phyloP scores from a whole-genome alignment of 2,888 invertebrate genomes.

The Thymelicus acteon region DNA sequence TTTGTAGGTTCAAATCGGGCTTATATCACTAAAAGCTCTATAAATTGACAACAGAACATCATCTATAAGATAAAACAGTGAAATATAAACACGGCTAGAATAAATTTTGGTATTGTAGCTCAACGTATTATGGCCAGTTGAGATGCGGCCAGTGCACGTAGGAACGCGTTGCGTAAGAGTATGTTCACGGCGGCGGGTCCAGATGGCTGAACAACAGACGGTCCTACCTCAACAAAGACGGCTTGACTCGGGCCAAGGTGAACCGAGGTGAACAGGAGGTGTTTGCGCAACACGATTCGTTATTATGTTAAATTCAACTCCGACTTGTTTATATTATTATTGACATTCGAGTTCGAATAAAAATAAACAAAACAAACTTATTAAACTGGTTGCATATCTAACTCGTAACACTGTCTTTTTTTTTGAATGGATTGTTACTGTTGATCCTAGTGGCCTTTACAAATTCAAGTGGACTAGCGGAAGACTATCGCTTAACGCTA shows the following conservation, averaged over 20 bases:
- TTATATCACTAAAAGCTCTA: too few relatives aligned
- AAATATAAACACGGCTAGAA: background rate
- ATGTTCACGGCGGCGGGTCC: slow-evolving; percentile 35
- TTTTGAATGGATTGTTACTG: too few relatives aligned
- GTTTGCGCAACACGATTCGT: slow-evolving; percentile 45
- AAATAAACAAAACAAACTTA: slow-evolving; percentile 9
- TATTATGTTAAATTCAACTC: slow-evolving; percentile 3
- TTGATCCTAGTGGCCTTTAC: too few relatives aligned
- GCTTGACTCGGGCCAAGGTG: slow-evolving; percentile 47
- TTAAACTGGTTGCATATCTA: too few relatives aligned
- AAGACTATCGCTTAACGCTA: too few relatives aligned
- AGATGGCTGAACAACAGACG: slow-evolving; percentile 35
- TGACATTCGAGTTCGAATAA: slow-evolving; percentile 15
- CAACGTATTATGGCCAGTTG: slow-evolving; percentile 3
- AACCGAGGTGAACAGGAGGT: slow-evolving; percentile 46
- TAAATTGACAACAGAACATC: background rate
- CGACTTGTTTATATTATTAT: slow-evolving; percentile 24
- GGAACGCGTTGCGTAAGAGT: background rate
- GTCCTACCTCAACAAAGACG: slow-evolving; percentile 62
- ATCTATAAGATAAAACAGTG: background rate
- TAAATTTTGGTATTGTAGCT: background rate
- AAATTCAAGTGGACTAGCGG: too few relatives aligned
- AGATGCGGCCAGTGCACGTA: slow-evolving; percentile 12
- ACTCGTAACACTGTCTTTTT: too few relatives aligned
- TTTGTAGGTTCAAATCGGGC: too few relatives aligned